Evolutionary conservation across 2,113 vertebrate genomes (phyloP), one percentile per base, ranked within the genome.

Genomic region (Orthochromis indermauri): DNA sequence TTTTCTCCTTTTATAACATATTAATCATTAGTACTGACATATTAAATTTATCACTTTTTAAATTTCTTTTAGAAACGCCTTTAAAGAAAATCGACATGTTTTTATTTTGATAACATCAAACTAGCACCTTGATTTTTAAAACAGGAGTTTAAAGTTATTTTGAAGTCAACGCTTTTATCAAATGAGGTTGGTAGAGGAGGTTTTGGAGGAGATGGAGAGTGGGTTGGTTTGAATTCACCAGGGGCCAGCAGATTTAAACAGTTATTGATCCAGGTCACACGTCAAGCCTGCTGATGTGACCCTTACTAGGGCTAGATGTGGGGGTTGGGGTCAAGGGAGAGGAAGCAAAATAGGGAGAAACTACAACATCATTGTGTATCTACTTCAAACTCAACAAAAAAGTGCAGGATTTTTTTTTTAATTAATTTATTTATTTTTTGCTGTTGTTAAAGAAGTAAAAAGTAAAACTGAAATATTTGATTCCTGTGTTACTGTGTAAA

Each of bases 251-350:
- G 93, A 94, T 96, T 96, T 96, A 96, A 97, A 96, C 95, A 95
- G 95, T 94, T 96, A 97, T 97, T 95, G 96, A 97, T 96, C 94
- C 94, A 92, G 94, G 95, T 96, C 96, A 96, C 93, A 94, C 92
- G 88, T 94, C 94, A 94, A 93, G 91, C 93, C 92, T 85, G 90
- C 94, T 94, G 91, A 55, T 91, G 86, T 94, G 95, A 96, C 96
- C 95, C 94, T 92, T 90, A 78, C 85, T 71, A n/a, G 86, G 57
- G 83, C 63, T 85, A 45, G 80, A 83, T 78, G 87, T 86, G 92
- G 94, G 93, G 94, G 91, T 87, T 82, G 90, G 90, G 87, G 82
- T 83, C 4, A 17, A 85, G 82, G 49, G 33, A 89, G 81, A 87
- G 81, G 84, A 89, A 88, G 84, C 66, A 80, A 92, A 92, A 91